Evolutionary conservation across 2,797 vertebrate genomes (phyloP).

Genomic region (Chaenodraco wilsoni): DNA sequence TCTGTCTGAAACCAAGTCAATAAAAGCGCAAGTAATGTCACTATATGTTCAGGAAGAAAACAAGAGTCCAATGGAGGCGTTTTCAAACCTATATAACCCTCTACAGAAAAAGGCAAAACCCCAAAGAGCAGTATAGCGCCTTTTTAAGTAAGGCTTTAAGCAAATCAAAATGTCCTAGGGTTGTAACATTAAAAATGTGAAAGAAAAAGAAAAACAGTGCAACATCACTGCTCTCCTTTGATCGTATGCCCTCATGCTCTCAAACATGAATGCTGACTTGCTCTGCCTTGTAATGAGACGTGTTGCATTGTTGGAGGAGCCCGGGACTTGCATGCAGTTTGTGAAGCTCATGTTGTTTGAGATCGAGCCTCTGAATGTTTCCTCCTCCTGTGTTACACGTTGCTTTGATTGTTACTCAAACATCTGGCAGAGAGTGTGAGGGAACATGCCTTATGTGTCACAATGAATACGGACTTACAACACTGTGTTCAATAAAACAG

Average conservation of each 20-base stretch:
- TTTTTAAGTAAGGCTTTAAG: background rate
- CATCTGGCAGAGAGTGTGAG: slow-evolving; percentile 27
- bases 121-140: no score
- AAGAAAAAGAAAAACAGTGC: background rate
- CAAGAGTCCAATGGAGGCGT: no score
- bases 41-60: no score
- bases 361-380: background rate
- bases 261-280: background rate
- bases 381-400: background rate
- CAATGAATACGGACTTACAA: slow-evolving; percentile 9
- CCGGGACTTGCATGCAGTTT: background rate
- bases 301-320: no score
- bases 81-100: no score
- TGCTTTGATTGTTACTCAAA: slow-evolving; percentile 10
- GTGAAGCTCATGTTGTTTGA: slow-evolving; percentile 16
- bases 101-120: no score
- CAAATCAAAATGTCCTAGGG: background rate
- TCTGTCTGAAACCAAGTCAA: no score
- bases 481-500: background rate
- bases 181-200: background rate
- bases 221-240: background rate
- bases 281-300: slow-evolving; percentile 7
- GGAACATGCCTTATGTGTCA: slow-evolving; percentile 27
- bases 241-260: background rate
- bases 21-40: no score